phyloP scores from a whole-genome alignment of 1,140 invertebrate genomes.

The Belonocnema kinseyi region DNA sequence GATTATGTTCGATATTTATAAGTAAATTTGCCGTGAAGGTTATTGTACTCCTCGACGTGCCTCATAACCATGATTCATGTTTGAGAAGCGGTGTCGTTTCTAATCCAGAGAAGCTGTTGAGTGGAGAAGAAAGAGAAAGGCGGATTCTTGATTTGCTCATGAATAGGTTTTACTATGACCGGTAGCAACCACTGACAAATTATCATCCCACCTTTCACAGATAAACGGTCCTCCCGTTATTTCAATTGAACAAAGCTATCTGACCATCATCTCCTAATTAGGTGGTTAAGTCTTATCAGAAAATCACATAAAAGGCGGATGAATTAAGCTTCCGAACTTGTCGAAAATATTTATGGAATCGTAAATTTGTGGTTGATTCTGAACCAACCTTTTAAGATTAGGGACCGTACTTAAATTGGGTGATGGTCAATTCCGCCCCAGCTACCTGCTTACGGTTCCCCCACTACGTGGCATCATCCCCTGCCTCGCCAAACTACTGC shows the following conservation, averaged over 20 bases:
- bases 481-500: too few species aligned
- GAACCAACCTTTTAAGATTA: too few species aligned
- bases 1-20: slow-evolving; percentile 14
- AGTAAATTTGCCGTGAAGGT: slow-evolving; percentile 17
- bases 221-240: slow-evolving; percentile 22
- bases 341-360: too few species aligned
- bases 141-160: slow-evolving; percentile 1
- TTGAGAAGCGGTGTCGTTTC: neutral
- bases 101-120: slow-evolving; percentile 6
- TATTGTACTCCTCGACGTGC: neutral
- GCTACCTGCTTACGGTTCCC: too few species aligned
- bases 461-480: too few species aligned
- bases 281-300: neutral
- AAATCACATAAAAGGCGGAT: neutral
- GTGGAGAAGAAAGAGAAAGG: slow-evolving; percentile 24
- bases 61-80: slow-evolving; percentile 1
- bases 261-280: slow-evolving; percentile 2
- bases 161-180: slow-evolving; percentile 9
- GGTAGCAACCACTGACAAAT: slow-evolving; percentile 16
- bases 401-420: too few species aligned
- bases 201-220: slow-evolving; percentile 12
- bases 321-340: neutral
- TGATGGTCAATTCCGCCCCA: too few species aligned
- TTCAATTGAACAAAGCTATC: neutral
- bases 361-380: too few species aligned